Base-by-base conservation (phyloP, 2,797 vertebrate species). In the Pipistrellus pygmaeus region DNA sequence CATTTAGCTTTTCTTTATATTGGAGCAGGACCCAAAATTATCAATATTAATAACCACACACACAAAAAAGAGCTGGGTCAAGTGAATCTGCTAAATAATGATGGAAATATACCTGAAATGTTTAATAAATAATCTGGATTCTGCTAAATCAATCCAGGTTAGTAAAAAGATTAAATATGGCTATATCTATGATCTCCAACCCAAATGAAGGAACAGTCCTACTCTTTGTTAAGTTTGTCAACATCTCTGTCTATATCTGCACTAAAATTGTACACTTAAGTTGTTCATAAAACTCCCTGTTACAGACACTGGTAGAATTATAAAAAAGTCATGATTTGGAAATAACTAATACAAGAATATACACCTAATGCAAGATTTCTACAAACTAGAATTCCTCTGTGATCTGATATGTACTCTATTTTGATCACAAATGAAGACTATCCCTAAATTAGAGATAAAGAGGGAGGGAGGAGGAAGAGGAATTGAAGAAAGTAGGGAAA, bases 381-480 rank as follows among this genome's bases (percentile, higher is more conserved):
- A 77, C 25, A 95, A 86, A 82, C 11, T 35, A 86, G 72, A 15
- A 78, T 48, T 89, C 8, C 1, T 88, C 75, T 83, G 14, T 35
- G 13, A 93, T 66, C 30, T 57, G 41, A 91, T 91, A 18, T 51
- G 76, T 23, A 18, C 8, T 73, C 41, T 89, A 25, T 44, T 93
- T 91, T 57, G 21, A 92, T 15, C 10, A 25, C 71, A 91, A 91
- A 81, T 75, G 85, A 91, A 41, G n/a, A 81, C 64, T 60, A 82
- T 57, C 89, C 69, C 62, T 53, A 93, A 85, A 83, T 89, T 72
- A 88, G 46, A 81, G 30, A 81, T 77, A 57, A 85, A 85, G 18
- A 84, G 23, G 21, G 30, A 93, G 21, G 3, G 11, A 64, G 20
- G 14, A 5, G 8, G 9, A 57, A 66, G 44, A 30, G 11, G 21